A percentile compares a stretch with the other conserved stretches of the same genome.
Evolutionary conservation across 2,888 invertebrate species (phyloP).

Genomic region (Augochlorella aurata): DNA sequence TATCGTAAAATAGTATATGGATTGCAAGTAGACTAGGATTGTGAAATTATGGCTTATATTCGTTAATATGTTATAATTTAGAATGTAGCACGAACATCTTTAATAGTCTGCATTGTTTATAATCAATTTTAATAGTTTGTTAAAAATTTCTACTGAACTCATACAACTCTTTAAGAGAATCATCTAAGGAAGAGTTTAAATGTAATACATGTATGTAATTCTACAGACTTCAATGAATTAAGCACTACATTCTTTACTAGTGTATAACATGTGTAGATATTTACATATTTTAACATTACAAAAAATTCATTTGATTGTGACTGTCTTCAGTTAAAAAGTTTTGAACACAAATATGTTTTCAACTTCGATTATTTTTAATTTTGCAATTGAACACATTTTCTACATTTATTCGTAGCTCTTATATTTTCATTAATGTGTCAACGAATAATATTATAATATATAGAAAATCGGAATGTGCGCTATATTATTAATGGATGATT

Average conservation of each 20-base stretch:
- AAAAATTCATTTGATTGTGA: constrained; percentile 72
- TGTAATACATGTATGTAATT: constrained; percentile 50
- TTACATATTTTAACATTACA: constrained; percentile 67
- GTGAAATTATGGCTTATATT: constrained; percentile 36
- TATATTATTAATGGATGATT: constrained; percentile 20
- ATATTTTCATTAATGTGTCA: constrained; percentile 17
- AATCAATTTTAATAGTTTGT: constrained; percentile 54
- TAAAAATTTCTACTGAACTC: constrained; percentile 43
- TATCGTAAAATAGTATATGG: constrained; percentile 35
- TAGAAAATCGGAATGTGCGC: constrained; percentile 55
- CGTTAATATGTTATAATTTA: constrained; percentile 25
- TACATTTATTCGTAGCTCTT: constrained; percentile 34
- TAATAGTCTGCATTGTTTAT: constrained; percentile 47
- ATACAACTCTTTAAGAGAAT: constrained; percentile 45
- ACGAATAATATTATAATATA: constrained; percentile 30
- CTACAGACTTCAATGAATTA: constrained; percentile 57
- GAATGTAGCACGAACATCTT: constrained; percentile 62
- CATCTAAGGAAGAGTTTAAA: constrained; percentile 61
- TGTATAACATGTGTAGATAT: constrained; percentile 67
- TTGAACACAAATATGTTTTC: constrained; percentile 40
- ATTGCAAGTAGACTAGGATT: constrained; percentile 42
- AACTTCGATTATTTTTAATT: constrained; percentile 36
- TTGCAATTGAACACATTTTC: constrained; percentile 55
- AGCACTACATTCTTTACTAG: constrained; percentile 51
- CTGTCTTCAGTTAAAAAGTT: constrained; percentile 60